Base-by-base conservation (phyloP, 2,113 vertebrate species). In the Phyllopteryx taeniolatus region DNA sequence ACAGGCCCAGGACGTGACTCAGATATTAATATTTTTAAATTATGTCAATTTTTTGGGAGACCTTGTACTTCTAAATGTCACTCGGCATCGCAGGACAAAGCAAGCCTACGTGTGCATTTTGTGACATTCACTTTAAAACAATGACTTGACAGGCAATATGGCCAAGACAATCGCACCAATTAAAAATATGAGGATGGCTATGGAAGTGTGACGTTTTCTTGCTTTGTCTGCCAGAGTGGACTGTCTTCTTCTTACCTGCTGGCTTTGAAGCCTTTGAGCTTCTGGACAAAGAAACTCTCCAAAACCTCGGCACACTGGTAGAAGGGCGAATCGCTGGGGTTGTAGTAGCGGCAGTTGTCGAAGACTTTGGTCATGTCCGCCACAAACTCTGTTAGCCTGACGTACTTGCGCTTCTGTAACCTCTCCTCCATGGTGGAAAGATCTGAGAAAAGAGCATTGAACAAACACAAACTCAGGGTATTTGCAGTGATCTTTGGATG, bases 301-400 rank as follows among this genome's bases (percentile, higher is more conserved):
- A 99, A 95, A 88, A 98, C 94, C 91, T 99, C 98, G 75, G 97
- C 98, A 89, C 96, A 97, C 86, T 99, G 96, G 92, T 98, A 99
- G 85, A 99, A 99, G 83, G 96, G 95, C 71, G 98, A 99, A 90
- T 99, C 98, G 70, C 96, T 97, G 72, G 98, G 96, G 90, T 99
- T 99, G 94, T 99, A 99, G 91, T 99, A 99, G 92, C 98, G 98
- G 92, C 98, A 99, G 91, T 99, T 99, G 93, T 99, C 98, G 85
- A 99, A 99, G 92, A 99, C 98, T 98, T 99, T 99, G 97, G 98
- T 99, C 97, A 99, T 98, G 92, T 99, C 98, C 69, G 97, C 98
- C 90, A 99, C 98, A 86, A 99, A 99, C 90, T 99, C 98, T 0
- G 98, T 99, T 85, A 99, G 94, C 88, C 98, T 99, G 90, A 95